These are phyloP conservation scores for Sphaerophoria taeniata DNA, from an alignment of 2,888 invertebrate genomes.

Conservation along the genomic window DNA sequence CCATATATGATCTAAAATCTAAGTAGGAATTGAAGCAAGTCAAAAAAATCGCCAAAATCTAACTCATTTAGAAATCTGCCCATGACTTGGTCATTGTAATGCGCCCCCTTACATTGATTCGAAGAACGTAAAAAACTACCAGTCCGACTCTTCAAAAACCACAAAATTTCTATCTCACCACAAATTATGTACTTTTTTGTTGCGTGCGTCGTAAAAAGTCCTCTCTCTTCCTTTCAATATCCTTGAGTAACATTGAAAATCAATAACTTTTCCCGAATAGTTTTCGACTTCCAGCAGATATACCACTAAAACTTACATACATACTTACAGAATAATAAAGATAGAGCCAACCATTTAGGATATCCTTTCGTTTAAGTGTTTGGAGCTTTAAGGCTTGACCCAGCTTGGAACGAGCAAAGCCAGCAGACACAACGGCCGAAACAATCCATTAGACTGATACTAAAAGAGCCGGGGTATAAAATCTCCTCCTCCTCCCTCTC, in stretches of 20 bases:
- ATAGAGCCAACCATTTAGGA: constrained; percentile 66
- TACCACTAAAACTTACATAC: constrained; percentile 37
- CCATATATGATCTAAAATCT: no score
- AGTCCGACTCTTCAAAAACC: background rate
- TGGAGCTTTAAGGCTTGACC: constrained; percentile 70
- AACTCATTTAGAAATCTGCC: no score
- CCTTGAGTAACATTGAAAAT: constrained; percentile 57
- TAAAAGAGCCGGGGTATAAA: constrained; percentile 8
- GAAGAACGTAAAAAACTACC: no score
- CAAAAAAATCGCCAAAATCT: no score
- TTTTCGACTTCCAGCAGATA: constrained; percentile 25
- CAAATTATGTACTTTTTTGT: constrained; percentile 51
- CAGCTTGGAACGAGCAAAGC: constrained; percentile 48
- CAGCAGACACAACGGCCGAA: constrained; percentile 23
- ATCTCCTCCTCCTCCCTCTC: background rate
- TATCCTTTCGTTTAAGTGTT: constrained; percentile 70
- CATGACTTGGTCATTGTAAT: no score
- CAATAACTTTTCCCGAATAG: constrained; percentile 55
- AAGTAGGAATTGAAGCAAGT: no score
- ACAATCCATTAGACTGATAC: constrained; percentile 39
- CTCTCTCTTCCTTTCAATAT: constrained; percentile 15
- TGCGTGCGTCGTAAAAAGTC: constrained; percentile 51
- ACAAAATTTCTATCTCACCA: constrained; percentile 25
- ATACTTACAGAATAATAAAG: background rate
- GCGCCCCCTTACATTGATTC: no score